Evolutionary conservation across 2,797 vertebrate genomes (phyloP).

Genomic region (Typhlichthys subterraneus): DNA sequence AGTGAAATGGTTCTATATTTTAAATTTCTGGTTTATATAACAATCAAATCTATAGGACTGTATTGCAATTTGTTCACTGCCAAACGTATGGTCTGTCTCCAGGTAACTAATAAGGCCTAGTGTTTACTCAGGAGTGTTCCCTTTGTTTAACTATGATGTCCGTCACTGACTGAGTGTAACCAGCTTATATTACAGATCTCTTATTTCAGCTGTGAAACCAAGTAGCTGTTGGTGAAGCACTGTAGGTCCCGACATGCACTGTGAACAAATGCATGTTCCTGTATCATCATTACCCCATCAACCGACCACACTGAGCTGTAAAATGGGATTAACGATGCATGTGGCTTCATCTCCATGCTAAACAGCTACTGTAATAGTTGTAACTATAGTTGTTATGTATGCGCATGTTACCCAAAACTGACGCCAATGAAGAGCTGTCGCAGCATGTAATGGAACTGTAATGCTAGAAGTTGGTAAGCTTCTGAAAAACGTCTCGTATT

Average conservation of each 20-base stretch:
- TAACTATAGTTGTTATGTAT: not conserved
- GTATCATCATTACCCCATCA: not conserved
- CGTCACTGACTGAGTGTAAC: constrained; percentile 19
- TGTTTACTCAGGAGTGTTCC: constrained; percentile 24
- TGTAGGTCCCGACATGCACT: constrained; percentile 5
- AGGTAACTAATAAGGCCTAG: constrained; percentile 30
- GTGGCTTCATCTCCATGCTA: constrained; percentile 32
- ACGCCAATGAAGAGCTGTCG: constrained; percentile 1
- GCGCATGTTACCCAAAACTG: constrained; percentile 3
- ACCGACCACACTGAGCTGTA: constrained; percentile 24
- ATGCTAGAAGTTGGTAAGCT: no score
- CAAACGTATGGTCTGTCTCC: constrained; percentile 8
- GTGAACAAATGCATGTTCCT: not conserved
- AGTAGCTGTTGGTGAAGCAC: not conserved
- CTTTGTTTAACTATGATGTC: constrained; percentile 49
- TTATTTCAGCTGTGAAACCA: constrained; percentile 35
- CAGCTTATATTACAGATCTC: constrained; percentile 39
- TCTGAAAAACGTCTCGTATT: constrained; percentile 23
- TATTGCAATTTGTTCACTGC: no score
- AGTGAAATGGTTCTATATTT: not conserved
- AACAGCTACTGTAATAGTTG: constrained; percentile 14
- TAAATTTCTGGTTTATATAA: no score
- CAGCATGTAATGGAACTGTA: not conserved
- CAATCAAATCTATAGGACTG: no score
- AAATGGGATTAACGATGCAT: constrained; percentile 22